phyloP scores from a whole-genome alignment of 2,113 vertebrate species.

The Cavia porcellus region DNA sequence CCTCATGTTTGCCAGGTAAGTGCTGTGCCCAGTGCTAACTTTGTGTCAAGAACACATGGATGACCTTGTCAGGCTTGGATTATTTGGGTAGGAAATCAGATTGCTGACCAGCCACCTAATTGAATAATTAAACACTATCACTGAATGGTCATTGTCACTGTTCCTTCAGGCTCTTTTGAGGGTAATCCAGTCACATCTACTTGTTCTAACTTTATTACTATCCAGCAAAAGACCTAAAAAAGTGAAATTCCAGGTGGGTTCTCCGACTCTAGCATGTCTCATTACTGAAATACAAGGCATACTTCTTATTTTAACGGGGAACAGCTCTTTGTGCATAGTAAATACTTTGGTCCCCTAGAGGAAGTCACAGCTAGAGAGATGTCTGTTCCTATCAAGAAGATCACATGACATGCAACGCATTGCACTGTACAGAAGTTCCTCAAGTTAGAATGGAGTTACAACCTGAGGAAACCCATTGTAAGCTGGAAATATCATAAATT shows the following conservation, averaged over 20 bases:
- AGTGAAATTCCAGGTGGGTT: conserved; percentile 15
- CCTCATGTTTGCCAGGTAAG: no score
- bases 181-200: conserved; percentile 46
- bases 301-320: conserved; percentile 48
- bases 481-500: neutral
- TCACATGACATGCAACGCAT: no score
- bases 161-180: conserved; percentile 52
- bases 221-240: neutral
- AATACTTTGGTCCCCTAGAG: conserved; percentile 1
- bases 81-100: conserved; percentile 56
- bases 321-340: neutral
- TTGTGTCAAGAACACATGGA: conserved; percentile 79
- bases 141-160: conserved; percentile 49
- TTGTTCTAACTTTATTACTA: conserved; percentile 53
- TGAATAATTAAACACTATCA: conserved; percentile 80
- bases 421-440: neutral
- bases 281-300: neutral
- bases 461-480: neutral
- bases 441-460: no score
- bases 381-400: neutral
- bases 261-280: conserved; percentile 11
- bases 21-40: conserved; percentile 62
- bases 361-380: neutral
- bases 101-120: conserved; percentile 67
- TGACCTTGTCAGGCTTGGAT: no score